Percentiles rank a stretch among this genome's conserved stretches.
Evolutionary conservation across 2,797 vertebrate species (phyloP).

Genomic region (Capromys pilorides): DNA sequence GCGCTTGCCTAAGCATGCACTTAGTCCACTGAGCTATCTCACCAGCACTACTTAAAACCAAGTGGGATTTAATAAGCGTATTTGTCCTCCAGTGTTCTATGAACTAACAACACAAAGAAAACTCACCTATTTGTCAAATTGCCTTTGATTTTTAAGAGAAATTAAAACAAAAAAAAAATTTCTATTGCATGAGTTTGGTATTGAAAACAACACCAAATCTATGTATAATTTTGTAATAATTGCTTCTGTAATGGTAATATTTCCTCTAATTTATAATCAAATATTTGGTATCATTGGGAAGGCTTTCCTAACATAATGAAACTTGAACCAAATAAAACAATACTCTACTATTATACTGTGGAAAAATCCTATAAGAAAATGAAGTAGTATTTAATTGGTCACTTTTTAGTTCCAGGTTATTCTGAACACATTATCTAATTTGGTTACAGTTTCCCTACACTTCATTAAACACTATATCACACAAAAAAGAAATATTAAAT

Average conservation of each 20-base stretch:
- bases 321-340: not conserved
- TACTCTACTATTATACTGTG: not conserved
- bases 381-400: not conserved
- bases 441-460: not conserved
- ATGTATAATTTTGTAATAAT: not conserved
- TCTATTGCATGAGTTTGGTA: not conserved
- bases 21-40: too few species aligned
- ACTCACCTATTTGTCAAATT: not conserved
- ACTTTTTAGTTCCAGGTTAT: not conserved
- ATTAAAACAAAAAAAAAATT: not conserved
- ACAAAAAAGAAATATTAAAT: not conserved
- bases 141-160: not conserved
- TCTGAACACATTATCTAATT: slow-evolving; percentile 27
- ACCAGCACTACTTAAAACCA: not conserved
- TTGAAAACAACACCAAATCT: not conserved
- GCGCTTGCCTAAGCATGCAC: too few species aligned
- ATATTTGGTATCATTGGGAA: not conserved
- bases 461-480: not conserved
- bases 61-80: not conserved
- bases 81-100: not conserved
- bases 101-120: not conserved
- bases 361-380: not conserved
- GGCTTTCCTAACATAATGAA: not conserved
- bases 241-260: not conserved
- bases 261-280: slow-evolving; percentile 19